Evolutionary conservation across 1,140 invertebrate genomes (phyloP), one percentile per base, ranked within the genome.

Genomic region (Ylistrum balloti): DNA sequence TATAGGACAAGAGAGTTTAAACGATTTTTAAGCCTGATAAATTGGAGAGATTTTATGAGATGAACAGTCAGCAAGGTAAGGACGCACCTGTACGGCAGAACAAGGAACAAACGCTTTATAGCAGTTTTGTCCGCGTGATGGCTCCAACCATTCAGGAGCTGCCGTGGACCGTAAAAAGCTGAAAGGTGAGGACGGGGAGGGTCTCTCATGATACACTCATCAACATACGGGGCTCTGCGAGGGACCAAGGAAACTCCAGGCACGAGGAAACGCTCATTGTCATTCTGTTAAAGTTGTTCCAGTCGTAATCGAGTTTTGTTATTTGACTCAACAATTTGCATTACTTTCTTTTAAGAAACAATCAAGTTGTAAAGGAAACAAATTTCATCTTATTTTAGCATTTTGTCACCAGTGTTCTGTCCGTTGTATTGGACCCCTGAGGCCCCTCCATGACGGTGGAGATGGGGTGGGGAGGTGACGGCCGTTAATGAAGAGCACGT

Each of bases 11-110:
- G 56, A 74, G 28, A n/a, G 56, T n/a, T 74, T 74, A 74, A 74
- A 28, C 56, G 56, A 74, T 74, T 74, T 74, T 74, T 74, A 74
- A 74, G 56, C 56, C 56, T 74, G 56, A 74, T 74, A 74, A 74
- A 74, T 74, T 74, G 56, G 56, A 74, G 56, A 74, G 56, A n/a
- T 28, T 74, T 74, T 74, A 74, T 74, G 56, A 74, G 56, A n/a
- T 74, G 56, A 74, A 74, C 56, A 74, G n/a, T n/a, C 28, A 22
- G 56, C 22, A 74, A 28, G n/a, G 56, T 74, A 74, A 74, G n/a
- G 56, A 74, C 56, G 56, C 56, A 74, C 56, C 56, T 74, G 56
- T 74, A 74, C 20, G 56, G 22, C 22, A 74, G 56, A 74, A 74
- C 56, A n/a, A 45, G 9, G 56, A 74, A n/a, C 28, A 22, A n/a